Conservation (phyloP, 2,888 invertebrate species). For the Emmelina monodactyla region DNA sequence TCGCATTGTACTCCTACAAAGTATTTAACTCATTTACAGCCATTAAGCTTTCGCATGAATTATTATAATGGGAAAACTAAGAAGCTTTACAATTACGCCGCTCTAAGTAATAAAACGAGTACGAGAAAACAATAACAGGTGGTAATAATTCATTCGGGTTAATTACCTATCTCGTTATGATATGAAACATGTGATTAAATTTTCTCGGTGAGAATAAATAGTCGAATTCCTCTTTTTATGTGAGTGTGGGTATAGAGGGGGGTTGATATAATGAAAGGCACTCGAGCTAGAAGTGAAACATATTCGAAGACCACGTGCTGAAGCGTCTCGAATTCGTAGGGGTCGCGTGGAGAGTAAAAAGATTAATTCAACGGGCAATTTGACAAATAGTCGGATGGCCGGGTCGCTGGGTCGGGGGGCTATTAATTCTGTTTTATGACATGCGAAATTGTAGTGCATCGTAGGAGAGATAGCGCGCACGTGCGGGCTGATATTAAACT, state of each 20-base stretch:
- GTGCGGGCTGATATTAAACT: slow-evolving; percentile 55
- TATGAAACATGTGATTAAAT: not conserved
- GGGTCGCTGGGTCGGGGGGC: slow-evolving; percentile 16
- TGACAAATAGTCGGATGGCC: slow-evolving; percentile 20
- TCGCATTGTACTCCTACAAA: not conserved
- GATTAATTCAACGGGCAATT: slow-evolving; percentile 22
- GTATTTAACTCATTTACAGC: slow-evolving; percentile 1
- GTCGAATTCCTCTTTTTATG: not conserved
- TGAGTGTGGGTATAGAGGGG: no score
- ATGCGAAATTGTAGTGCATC: slow-evolving; percentile 59
- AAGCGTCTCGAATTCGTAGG: slow-evolving; percentile 16
- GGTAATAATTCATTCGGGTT: slow-evolving; percentile 1
- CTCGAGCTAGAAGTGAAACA: no score
- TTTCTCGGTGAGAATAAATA: not conserved
- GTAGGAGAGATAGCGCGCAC: slow-evolving; percentile 26
- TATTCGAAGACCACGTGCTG: slow-evolving; percentile 18
- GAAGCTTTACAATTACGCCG: not conserved
- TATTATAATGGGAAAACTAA: slow-evolving; percentile 1
- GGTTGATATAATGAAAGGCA: no score
- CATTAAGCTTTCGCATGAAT: slow-evolving; percentile 1
- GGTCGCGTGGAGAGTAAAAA: slow-evolving; percentile 15
- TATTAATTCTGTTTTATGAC: slow-evolving; percentile 63
- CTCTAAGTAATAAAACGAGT: not conserved
- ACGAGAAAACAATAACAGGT: slow-evolving; percentile 1
- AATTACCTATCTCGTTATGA: not conserved